These are phyloP conservation scores for Galeruca laticollis DNA, from an alignment of 2,888 invertebrate species.

Conservation along the genomic window DNA sequence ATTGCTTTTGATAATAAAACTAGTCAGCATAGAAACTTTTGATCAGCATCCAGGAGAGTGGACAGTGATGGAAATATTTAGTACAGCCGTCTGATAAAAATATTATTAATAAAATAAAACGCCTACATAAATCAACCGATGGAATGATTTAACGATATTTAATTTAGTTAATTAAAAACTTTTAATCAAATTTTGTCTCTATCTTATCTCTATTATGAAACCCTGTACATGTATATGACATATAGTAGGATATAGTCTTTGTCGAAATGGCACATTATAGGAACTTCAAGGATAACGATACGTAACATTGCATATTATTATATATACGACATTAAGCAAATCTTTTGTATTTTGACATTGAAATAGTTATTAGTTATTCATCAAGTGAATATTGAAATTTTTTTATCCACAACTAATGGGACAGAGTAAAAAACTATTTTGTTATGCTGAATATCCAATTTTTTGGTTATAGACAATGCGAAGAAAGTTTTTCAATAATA, in stretches of 20 bases:
- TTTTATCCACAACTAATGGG: not conserved
- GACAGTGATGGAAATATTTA: constrained; percentile 1
- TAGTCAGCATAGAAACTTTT: not conserved
- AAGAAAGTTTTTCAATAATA: not conserved
- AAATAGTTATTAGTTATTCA: not conserved
- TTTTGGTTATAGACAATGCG: not conserved
- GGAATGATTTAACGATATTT: not conserved
- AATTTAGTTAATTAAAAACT: not conserved
- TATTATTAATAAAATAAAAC: not conserved
- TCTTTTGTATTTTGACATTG: constrained; percentile 9
- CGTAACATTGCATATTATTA: not conserved
- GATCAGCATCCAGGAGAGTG: not conserved
- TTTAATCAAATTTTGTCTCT: not conserved
- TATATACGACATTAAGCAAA: not conserved
- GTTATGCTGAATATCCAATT: not conserved
- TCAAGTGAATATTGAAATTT: constrained; percentile 1
- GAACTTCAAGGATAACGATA: not conserved
- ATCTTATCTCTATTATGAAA: too few species aligned
- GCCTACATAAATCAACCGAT: not conserved
- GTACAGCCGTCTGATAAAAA: not conserved
- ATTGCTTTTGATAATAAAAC: not conserved
- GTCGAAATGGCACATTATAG: not conserved
- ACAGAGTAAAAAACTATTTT: not conserved
- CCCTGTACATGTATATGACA: too few species aligned
- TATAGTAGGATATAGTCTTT: too few species aligned